Base-by-base conservation (phyloP, 1,140 invertebrate genomes). In the Coenobita brevimanus region DNA sequence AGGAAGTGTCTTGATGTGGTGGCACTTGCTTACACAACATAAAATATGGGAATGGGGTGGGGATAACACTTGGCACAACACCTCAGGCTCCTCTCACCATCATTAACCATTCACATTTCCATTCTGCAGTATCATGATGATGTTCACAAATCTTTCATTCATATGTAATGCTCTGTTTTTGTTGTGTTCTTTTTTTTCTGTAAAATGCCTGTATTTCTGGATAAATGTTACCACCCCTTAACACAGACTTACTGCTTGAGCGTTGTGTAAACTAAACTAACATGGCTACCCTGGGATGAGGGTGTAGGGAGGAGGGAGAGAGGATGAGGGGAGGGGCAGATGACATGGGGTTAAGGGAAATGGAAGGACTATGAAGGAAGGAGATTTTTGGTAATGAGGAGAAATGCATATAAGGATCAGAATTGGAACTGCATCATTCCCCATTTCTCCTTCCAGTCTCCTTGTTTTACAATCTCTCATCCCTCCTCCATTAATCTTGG, bases 161-260 rank as follows among this genome's bases (percentile, higher is more conserved):
- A n/a, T n/a, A n/a, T n/a, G n/a, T n/a, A n/a, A n/a, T n/a, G n/a
- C n/a, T 73, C 62, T 67, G 73, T 67, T 83, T 38, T 46, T 36
- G 3, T 33, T 54, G 50, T 24, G 43, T 30, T 50, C 30, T 46
- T 54, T 50, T 21, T 50, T 79, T 33, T 79, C 46, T 33, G 17
- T 38, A 71, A 15, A 71, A 38, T n/a, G n/a, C n/a, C n/a, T n/a
- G n/a, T 54, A 43, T 24, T 50, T 54, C n/a, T 30, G 43, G 10
- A 79, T 2, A 54, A 62, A 43, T 57, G 24, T 36, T 38, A 27
- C 64, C 64, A 24, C 43, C 36, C 80, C 75, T 57, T 87, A 87
- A 87, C 85, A 87, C 85, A 87, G 78, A 87, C 78, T 87, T 81
- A 43, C 76, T 81, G 46, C 54, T 87, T 87, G 85, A 87, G 85